Conservation (phyloP, 2,113 vertebrate species). For the Struthidea cinerea region DNA sequence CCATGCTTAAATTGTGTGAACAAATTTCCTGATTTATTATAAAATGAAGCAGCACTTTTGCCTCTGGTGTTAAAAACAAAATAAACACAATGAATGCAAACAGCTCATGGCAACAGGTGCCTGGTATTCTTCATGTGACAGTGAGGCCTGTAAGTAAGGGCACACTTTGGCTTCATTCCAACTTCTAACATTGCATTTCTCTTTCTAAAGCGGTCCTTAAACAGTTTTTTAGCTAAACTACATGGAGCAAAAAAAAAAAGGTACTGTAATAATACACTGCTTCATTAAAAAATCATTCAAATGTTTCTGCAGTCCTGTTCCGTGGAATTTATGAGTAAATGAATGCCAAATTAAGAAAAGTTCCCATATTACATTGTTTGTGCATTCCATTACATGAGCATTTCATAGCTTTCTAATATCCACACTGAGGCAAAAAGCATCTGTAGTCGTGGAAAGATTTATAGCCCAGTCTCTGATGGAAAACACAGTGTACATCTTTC, state of each 20-base stretch:
- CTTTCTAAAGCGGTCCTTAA: background rate
- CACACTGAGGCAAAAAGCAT: background rate
- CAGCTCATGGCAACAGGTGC: background rate
- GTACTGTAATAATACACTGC: background rate
- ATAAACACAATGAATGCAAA: background rate
- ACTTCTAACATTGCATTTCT: background rate
- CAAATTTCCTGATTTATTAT: background rate
- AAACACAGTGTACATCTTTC: background rate
- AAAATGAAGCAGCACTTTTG: background rate
- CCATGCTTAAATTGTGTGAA: background rate
- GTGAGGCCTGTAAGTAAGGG: background rate
- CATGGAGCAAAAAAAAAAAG: background rate
- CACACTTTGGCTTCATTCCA: background rate
- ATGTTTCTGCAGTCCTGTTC: background rate
- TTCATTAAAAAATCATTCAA: background rate
- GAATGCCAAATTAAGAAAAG: background rate
- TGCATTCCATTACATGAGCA: background rate
- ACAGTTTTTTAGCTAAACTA: background rate
- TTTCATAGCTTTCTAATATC: background rate
- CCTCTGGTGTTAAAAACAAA: background rate
- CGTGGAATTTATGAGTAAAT: background rate
- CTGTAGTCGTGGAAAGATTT: background rate
- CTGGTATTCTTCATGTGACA: background rate
- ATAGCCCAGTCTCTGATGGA: background rate
- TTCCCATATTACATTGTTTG: background rate